Percentiles rank a stretch among this genome's conserved stretches.
Evolutionary conservation across 2,797 vertebrate genomes (phyloP).

Genomic region (Hippoglossus hippoglossus): DNA sequence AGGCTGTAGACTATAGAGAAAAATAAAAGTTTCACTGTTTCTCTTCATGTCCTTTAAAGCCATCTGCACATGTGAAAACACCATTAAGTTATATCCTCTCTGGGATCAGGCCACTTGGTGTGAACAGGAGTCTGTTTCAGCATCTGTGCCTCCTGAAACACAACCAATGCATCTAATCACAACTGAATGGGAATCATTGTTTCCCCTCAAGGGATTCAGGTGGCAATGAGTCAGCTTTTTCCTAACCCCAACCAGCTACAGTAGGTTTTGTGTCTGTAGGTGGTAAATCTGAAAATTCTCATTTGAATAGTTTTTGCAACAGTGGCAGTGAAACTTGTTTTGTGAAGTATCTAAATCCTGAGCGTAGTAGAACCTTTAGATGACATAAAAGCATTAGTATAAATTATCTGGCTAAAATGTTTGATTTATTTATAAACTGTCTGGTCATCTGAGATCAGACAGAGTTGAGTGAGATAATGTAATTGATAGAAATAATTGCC

Average conservation of each 20-base stretch:
- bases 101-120: neutral
- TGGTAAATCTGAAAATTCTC: neutral
- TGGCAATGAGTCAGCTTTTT: slow-evolving; percentile 11
- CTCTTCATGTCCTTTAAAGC: slow-evolving; percentile 32
- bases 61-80: slow-evolving; percentile 42
- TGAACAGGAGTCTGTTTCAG: slow-evolving; percentile 16
- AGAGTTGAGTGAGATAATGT: too few relatives aligned
- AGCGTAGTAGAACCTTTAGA: neutral
- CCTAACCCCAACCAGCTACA: neutral
- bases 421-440: too few relatives aligned
- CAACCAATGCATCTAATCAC: slow-evolving; percentile 1
- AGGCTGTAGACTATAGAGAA: slow-evolving; percentile 28
- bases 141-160: neutral
- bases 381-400: too few relatives aligned
- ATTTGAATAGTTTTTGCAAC: neutral
- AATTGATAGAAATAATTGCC: too few relatives aligned
- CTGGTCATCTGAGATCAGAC: too few relatives aligned
- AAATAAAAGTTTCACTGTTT: slow-evolving; percentile 40
- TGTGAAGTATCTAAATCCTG: neutral
- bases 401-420: too few relatives aligned
- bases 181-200: neutral
- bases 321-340: neutral
- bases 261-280: neutral
- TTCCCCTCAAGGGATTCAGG: neutral
- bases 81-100: slow-evolving; percentile 16